phyloP scores from a whole-genome alignment of 2,888 invertebrate genomes.

The Philereme transversata region DNA sequence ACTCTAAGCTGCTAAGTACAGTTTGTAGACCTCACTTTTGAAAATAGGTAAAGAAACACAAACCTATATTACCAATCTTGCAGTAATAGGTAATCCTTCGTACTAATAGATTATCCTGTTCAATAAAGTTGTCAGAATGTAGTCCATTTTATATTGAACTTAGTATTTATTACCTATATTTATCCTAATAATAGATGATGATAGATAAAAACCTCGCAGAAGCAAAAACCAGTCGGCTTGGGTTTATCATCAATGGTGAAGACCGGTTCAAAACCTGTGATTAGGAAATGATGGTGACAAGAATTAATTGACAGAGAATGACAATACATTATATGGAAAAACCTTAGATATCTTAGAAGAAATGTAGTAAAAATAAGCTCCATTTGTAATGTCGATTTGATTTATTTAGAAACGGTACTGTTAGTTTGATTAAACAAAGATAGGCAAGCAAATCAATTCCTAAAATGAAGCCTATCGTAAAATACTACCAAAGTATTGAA shows the following conservation, averaged over 20 bases:
- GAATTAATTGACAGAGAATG: slow-evolving; percentile 23
- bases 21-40: no score
- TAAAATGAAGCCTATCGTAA: slow-evolving; percentile 14
- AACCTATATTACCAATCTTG: background rate
- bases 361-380: slow-evolving; percentile 9
- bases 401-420: background rate
- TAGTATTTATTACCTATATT: slow-evolving; percentile 5
- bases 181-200: slow-evolving; percentile 11
- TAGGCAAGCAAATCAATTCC: background rate
- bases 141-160: background rate
- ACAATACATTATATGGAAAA: slow-evolving; percentile 28
- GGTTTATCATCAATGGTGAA: slow-evolving; percentile 31
- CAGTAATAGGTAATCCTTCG: no score
- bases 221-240: slow-evolving; percentile 31
- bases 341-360: slow-evolving; percentile 15
- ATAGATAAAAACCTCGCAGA: slow-evolving; percentile 3
- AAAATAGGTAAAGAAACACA: no score
- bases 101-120: no score
- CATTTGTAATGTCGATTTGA: background rate
- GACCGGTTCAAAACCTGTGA: slow-evolving; percentile 33
- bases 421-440: background rate
- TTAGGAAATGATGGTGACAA: slow-evolving; percentile 34
- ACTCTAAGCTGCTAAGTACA: no score
- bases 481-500: slow-evolving; percentile 65
- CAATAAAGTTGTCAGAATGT: background rate